Base-by-base conservation (phyloP, 2,797 vertebrate species). In the Hyperoplus immaculatus region DNA sequence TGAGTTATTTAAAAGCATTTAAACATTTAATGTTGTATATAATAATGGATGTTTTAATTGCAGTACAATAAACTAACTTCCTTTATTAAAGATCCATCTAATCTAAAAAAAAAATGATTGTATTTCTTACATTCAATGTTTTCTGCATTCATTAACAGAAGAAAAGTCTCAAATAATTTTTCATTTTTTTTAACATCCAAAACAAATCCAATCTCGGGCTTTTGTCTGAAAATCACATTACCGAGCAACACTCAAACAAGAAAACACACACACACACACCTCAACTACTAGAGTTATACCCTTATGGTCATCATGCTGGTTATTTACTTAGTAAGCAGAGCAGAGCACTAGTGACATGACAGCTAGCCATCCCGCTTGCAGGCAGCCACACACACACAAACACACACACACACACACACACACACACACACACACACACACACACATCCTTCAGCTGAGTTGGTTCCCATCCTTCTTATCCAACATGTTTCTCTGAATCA, bases 301-400 rank as follows among this genome's bases (percentile, higher is more conserved):
- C 69, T 67, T 73, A 57, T 64, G 62, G 72, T 51, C 56, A 15
- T 54, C 75, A 71, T 77, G 68, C 85, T 75, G 58, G 72, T 73
- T 79, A 63, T 72, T 76, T 75, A 69, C 83, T 89, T 80, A 80
- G 79, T 62, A 55, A 80, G 84, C 80, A 79, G 70, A 68, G 72
- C 75, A 72, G 55, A 72, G 66, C 54, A 5, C 72, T 72, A 59
- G 67, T 82, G 72, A 86, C 75, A 82, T 78, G 85, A 88, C 81
- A 81, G 86, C 77, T 64, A 83, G 74, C 74, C 75, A 87, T 72
- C 81, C 67, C 6, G 75, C 82, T 86, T 80, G 58, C 80, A 79
- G 83, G 84, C 81, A 80, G 29, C 46, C 3, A 56, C 51, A 81
- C 55, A 65, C 73, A 74, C 42, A 82, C 59, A 76, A 55, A 51